phyloP scores from a whole-genome alignment of 2,797 vertebrate genomes.

The Crax fasciolata region DNA sequence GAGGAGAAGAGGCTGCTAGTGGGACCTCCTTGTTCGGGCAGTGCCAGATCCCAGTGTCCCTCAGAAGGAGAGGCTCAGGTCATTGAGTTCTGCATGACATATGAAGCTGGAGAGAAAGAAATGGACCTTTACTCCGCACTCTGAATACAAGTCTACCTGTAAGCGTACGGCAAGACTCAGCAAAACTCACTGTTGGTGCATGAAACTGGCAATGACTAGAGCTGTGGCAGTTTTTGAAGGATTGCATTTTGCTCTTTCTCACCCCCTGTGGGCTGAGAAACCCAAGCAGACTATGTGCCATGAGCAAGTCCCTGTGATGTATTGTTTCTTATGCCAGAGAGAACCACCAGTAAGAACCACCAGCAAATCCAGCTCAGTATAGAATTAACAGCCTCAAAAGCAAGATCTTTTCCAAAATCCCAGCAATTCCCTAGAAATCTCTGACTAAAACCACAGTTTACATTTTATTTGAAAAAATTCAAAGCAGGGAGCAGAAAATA shows the following conservation, averaged over 20 bases:
- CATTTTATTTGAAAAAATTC: neutral
- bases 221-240: neutral
- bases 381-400: neutral
- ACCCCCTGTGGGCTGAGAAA: neutral
- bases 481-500: neutral
- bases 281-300: neutral
- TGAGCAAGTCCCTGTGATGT: neutral
- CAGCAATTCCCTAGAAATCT: neutral
- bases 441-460: neutral
- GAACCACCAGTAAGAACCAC: neutral
- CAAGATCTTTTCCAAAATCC: neutral
- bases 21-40: neutral
- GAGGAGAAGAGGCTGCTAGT: neutral
- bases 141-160: neutral
- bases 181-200: fast-evolving
- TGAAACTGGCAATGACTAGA: neutral
- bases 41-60: neutral
- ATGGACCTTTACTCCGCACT: neutral
- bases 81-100: neutral
- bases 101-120: neutral
- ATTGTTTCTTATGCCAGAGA: neutral
- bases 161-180: neutral
- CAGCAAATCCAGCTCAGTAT: neutral
- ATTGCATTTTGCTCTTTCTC: neutral
- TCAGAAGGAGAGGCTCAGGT: neutral